Conservation (phyloP, 2,888 invertebrate genomes). For the Acanthopleura granulata region DNA sequence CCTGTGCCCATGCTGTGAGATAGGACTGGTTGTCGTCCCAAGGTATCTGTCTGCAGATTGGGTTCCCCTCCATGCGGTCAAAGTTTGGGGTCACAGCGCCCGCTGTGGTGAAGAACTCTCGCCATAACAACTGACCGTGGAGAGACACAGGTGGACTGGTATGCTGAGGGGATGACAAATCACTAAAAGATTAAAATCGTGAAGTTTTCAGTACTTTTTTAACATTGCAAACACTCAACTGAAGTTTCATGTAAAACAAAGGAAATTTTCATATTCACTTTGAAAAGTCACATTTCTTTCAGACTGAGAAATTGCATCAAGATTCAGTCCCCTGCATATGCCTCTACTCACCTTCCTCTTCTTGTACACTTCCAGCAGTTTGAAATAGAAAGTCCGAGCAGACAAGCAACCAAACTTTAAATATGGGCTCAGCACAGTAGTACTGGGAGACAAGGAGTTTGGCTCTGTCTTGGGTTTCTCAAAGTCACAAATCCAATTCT, state of each 20-base stretch:
- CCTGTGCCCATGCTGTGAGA: conserved; percentile 87
- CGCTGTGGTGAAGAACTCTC: conserved; percentile 90
- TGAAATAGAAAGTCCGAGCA: conserved; percentile 84
- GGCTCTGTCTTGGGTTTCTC: conserved; percentile 91
- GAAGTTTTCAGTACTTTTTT: too few species aligned
- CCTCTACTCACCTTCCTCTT: conserved; percentile 72
- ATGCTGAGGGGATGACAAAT: conserved; percentile 73
- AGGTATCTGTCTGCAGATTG: conserved; percentile 90
- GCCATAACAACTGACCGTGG: conserved; percentile 89
- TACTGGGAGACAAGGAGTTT: conserved; percentile 84
- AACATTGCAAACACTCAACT: too few species aligned
- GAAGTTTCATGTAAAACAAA: too few species aligned
- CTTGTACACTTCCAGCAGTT: conserved; percentile 77
- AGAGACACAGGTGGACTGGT: conserved; percentile 82
- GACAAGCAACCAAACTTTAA: conserved; percentile 89
- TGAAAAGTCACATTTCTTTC: too few species aligned
- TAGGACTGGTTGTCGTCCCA: conserved; percentile 88
- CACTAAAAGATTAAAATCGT: too few species aligned
- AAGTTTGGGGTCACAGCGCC: conserved; percentile 89
- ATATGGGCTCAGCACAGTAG: conserved; percentile 88
- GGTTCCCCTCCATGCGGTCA: conserved; percentile 88
- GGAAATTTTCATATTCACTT: too few species aligned
- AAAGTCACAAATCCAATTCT: conserved; percentile 89
- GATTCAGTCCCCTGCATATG: too few species aligned
- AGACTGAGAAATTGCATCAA: too few species aligned